Conservation (phyloP, 92 coral and sea anemone genomes). For the Muricea muricata region DNA sequence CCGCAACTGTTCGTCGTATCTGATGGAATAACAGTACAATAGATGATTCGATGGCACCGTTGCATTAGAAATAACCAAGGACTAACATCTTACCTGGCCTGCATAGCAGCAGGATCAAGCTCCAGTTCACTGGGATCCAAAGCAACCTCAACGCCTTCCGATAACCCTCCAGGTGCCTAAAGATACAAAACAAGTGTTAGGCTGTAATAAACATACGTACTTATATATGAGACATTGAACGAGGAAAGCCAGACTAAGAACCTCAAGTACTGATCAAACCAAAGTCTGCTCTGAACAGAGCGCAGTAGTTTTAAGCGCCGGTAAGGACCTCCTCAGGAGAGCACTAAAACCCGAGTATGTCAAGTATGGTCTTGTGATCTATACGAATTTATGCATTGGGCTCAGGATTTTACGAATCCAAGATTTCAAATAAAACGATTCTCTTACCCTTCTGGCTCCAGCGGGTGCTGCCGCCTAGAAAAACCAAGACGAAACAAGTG, state of each 20-base stretch:
- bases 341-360: too few relatives aligned
- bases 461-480: constrained; percentile 36
- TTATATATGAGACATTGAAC: too few relatives aligned
- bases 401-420: background rate
- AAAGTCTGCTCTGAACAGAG: too few relatives aligned
- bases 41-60: background rate
- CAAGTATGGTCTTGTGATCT: too few relatives aligned
- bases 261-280: too few relatives aligned
- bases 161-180: constrained; percentile 83
- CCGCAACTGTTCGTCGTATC: constrained; percentile 93
- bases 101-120: constrained; percentile 99
- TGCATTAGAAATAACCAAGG: background rate
- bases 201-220: too few relatives aligned
- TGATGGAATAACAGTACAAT: constrained; percentile 8
- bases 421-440: too few relatives aligned
- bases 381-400: too few relatives aligned
- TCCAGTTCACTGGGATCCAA: constrained; percentile 98
- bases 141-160: constrained; percentile 97
- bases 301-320: too few relatives aligned
- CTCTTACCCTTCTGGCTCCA: constrained; percentile 46
- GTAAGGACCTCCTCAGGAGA: too few relatives aligned
- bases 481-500: background rate
- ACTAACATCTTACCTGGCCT: constrained; percentile 78
- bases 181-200: background rate
- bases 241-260: too few relatives aligned